Conservation (phyloP, 2,888 invertebrate species). For the Anthrax anthrax region DNA sequence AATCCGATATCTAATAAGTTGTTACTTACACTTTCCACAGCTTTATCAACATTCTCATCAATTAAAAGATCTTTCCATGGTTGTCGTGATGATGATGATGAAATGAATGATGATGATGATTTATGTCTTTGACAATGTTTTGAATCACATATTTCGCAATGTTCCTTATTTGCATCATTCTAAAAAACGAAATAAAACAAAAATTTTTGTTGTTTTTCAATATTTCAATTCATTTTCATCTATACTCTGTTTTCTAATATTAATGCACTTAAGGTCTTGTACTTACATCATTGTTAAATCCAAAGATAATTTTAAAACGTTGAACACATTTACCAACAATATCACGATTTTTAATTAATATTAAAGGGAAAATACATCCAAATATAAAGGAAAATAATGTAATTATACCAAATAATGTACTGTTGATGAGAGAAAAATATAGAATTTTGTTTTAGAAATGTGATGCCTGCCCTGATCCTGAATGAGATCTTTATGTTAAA, state of each 20-base stretch:
- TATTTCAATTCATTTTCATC: not conserved
- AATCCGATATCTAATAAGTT: no score
- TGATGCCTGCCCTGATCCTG: no score
- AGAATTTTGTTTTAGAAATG: not conserved
- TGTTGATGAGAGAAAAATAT: conserved; percentile 1
- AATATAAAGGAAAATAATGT: conserved; percentile 6
- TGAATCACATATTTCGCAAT: conserved; percentile 46
- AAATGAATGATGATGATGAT: conserved; percentile 26
- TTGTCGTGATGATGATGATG: conserved; percentile 28
- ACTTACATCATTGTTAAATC: conserved; percentile 19
- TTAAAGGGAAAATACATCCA: conserved; percentile 11
- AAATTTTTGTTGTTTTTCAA: no score
- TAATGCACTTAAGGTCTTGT: not conserved
- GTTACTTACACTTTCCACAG: conserved; percentile 59
- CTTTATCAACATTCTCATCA: conserved; percentile 55
- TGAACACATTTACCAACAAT: conserved; percentile 5
- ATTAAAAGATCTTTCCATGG: conserved; percentile 56
- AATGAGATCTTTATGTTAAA: not conserved
- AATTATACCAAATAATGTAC: conserved; percentile 10
- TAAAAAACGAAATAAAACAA: not conserved
- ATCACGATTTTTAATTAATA: conserved; percentile 11
- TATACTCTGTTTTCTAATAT: no score
- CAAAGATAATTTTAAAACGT: conserved; percentile 20
- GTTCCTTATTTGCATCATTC: not conserved
- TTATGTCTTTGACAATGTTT: conserved; percentile 44